Evolutionary conservation across 2,888 invertebrate genomes (phyloP), one percentile per base, ranked within the genome.

Genomic region (Aleiodes leptofemur): DNA sequence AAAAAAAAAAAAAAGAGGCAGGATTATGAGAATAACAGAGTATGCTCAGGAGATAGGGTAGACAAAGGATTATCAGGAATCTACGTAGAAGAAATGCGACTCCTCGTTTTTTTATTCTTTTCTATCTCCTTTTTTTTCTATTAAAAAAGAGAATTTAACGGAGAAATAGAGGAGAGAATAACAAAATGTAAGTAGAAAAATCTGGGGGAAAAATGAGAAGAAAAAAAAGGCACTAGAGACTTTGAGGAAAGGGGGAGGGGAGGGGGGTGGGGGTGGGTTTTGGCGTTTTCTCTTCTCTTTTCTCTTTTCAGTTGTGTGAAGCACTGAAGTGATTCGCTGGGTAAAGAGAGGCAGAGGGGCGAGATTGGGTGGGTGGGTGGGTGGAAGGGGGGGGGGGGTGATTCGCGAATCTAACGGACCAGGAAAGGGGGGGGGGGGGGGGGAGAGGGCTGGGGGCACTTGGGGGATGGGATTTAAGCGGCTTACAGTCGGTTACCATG

Each of bases 401-500:
- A 16, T 56, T 8, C 29, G 50, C 23, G 14, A 50, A 50, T 74
- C 53, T 48, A 43, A 66, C 76, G 76, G 66, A 51, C 57, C 2
- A n/a, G n/a, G n/a, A n/a, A n/a, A 2, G 34, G 9, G 9, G 34
- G 56, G 56, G 29, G 3, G 56, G 56, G 29, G 56, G 61, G 14
- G 38, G 43, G 64, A 61, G 55, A 69, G 61, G 81, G 79, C 81
- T 78, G 76, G 78, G 80, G 80, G 79, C 74, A 73, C 76, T 53
- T 74, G 76, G 43, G 29, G 83, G 84, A 83, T 84, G 87, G 81
- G 83, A 86, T 86, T 87, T 87, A 87, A 88, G 88, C 88, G 85
- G 88, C 88, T 88, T 87, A 87, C 86, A 86, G 86, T 86, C 87
- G 85, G 88, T 87, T 86, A 86, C 88, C 86, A 88, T 88, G 86